Conservation (phyloP, 2,888 invertebrate genomes). For the Rhabditoides inermis region DNA sequence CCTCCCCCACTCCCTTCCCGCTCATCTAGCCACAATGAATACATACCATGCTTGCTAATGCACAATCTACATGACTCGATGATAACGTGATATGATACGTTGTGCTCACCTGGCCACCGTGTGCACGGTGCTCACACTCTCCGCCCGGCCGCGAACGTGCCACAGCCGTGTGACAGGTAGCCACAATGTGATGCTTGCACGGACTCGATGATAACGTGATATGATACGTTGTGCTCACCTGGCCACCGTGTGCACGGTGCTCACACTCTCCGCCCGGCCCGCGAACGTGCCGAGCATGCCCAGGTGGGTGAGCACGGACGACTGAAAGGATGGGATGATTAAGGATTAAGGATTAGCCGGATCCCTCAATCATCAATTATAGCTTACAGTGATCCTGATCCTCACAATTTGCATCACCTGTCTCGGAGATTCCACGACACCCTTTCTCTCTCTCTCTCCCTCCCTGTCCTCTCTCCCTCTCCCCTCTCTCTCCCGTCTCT, state of each 20-base stretch:
- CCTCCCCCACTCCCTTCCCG: too few species aligned
- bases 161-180: too few species aligned
- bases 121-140: slow-evolving; percentile 37
- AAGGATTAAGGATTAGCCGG: background rate
- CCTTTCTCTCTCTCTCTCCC: background rate
- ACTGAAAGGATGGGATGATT: slow-evolving; percentile 19
- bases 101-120: slow-evolving; percentile 35
- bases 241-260: slow-evolving; percentile 41
- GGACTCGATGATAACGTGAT: too few species aligned
- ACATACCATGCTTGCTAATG: too few species aligned
- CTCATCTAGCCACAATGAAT: too few species aligned
- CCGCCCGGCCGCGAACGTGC: slow-evolving; percentile 39
- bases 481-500: too few species aligned
- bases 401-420: background rate
- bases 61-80: too few species aligned
- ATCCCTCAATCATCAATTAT: background rate
- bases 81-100: too few species aligned
- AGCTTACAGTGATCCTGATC: background rate
- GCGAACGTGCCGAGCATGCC: slow-evolving; percentile 46
- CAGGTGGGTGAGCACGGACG: slow-evolving; percentile 46
- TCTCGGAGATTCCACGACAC: background rate
- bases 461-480: too few species aligned
- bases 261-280: slow-evolving; percentile 33
- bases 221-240: too few species aligned
- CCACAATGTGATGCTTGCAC: too few species aligned